Percentiles rank a stretch among this genome's conserved stretches.
Evolutionary conservation across 1,140 invertebrate species (phyloP).

Genomic region (Drosophila triauraria): DNA sequence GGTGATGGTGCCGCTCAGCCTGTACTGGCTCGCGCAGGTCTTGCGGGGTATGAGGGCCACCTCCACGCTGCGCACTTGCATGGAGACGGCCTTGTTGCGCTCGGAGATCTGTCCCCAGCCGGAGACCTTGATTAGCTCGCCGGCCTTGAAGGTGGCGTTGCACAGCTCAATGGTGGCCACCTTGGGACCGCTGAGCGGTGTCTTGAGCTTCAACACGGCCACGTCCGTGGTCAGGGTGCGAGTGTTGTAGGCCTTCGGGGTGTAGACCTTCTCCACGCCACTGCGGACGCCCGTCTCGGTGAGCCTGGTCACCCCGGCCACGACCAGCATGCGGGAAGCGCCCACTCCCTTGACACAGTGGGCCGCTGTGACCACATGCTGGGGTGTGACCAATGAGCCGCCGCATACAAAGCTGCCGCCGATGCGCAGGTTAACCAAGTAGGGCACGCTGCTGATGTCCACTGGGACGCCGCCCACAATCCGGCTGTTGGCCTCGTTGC

Average conservation of each 20-base stretch:
- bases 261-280: slow-evolving; percentile 59
- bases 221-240: slow-evolving; percentile 68
- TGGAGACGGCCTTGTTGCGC: slow-evolving; percentile 41
- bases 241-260: slow-evolving; percentile 62
- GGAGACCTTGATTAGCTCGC: slow-evolving; percentile 70
- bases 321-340: slow-evolving; percentile 51
- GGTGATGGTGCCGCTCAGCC: slow-evolving; percentile 54
- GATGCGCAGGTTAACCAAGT: slow-evolving; percentile 66
- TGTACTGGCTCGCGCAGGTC: slow-evolving; percentile 62
- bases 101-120: slow-evolving; percentile 66
- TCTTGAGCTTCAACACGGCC: slow-evolving; percentile 66
- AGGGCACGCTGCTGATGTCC: slow-evolving; percentile 67
- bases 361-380: slow-evolving; percentile 71
- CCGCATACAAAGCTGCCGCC: slow-evolving; percentile 65
- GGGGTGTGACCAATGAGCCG: slow-evolving; percentile 56
- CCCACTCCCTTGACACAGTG: slow-evolving; percentile 72
- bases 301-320: slow-evolving; percentile 57
- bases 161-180: slow-evolving; percentile 66
- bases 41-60: slow-evolving; percentile 60
- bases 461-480: slow-evolving; percentile 68
- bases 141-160: slow-evolving; percentile 51
- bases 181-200: slow-evolving; percentile 57
- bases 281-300: slow-evolving; percentile 51
- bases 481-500: slow-evolving; percentile 54
- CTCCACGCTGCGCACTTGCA: slow-evolving; percentile 69